phyloP scores from a whole-genome alignment of 2,797 vertebrate genomes.

The Xenopus petersii region DNA sequence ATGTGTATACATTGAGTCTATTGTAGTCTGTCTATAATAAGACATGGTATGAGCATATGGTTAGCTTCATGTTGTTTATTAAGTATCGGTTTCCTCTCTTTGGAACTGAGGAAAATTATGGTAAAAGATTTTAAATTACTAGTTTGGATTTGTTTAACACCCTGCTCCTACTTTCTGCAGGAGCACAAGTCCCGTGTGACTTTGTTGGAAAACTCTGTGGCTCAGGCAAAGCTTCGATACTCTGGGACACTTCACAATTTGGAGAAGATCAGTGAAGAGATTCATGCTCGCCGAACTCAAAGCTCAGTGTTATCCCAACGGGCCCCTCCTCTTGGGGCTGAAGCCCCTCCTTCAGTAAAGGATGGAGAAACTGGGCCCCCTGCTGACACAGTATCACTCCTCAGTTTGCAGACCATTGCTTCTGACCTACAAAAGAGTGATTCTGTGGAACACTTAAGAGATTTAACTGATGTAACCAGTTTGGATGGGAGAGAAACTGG shows the following conservation, averaged over 20 bases:
- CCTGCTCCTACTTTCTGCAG: constrained; percentile 57
- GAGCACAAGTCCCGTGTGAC: constrained; percentile 87
- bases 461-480: constrained; percentile 74
- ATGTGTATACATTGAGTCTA: too few relatives aligned
- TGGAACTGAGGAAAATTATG: too few relatives aligned
- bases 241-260: constrained; percentile 83
- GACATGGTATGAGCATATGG: too few relatives aligned
- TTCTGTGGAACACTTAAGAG: constrained; percentile 80
- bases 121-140: too few relatives aligned
- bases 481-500: constrained; percentile 62
- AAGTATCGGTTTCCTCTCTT: too few relatives aligned
- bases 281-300: constrained; percentile 75
- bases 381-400: constrained; percentile 76
- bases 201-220: constrained; percentile 75
- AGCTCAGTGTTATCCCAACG: constrained; percentile 53
- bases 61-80: too few relatives aligned
- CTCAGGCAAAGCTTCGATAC: constrained; percentile 85
- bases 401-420: constrained; percentile 84
- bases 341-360: constrained; percentile 68
- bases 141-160: too few relatives aligned
- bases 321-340: constrained; percentile 76
- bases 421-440: constrained; percentile 87
- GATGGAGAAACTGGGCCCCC: constrained; percentile 66
- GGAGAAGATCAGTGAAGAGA: constrained; percentile 92
- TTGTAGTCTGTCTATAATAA: too few relatives aligned